Base-by-base conservation (phyloP, 2,888 invertebrate species). In the Formica aserva region DNA sequence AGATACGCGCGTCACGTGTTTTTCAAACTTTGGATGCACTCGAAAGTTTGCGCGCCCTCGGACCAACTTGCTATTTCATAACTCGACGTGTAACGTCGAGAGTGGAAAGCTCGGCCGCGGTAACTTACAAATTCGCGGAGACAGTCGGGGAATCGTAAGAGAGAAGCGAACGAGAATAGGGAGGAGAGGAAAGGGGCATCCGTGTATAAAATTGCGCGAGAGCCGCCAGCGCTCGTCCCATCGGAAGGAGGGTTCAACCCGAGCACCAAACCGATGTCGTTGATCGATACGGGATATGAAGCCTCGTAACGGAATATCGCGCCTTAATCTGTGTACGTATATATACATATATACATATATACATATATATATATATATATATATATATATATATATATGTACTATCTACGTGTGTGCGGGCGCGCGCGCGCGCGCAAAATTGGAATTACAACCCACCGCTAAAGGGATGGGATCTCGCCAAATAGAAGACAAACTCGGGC, bases 101-200 rank as follows among this genome's bases (percentile, higher is more conserved):
- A n/a, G 18, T n/a, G 52, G 69, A 38, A 69, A 69, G 15, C 57
- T 78, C 60, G 45, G 41, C 11, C 11, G 77, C 13, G 13, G 3
- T 67, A 78, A 82, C 67, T 82, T 77, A 77, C 82, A 78, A 84
- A 88, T 88, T 87, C 52, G 41, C n/a, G 67, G 75, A 76, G 88
- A 88, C 87, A 86, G 82, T 62, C 71, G 80, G 22, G 45, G 62
- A 74, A 72, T 76, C 84, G 35, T 65, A 77, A 86, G 62, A 60
- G 41, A 60, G 32, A 83, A 84, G 74, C 81, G 84, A 74, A 77
- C n/a, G 80, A 60, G 32, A 71, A 52, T n/a, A 52, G n/a, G 18
- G 11, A 41, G 18, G 32, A 13, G 3, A 3, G 45, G 13, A 11
- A 9, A 2, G 38, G 38, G 9, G 9, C 3, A 3, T 13, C 26